Conservation (phyloP, 2,888 invertebrate species). For the Andrena hattorfiana region DNA sequence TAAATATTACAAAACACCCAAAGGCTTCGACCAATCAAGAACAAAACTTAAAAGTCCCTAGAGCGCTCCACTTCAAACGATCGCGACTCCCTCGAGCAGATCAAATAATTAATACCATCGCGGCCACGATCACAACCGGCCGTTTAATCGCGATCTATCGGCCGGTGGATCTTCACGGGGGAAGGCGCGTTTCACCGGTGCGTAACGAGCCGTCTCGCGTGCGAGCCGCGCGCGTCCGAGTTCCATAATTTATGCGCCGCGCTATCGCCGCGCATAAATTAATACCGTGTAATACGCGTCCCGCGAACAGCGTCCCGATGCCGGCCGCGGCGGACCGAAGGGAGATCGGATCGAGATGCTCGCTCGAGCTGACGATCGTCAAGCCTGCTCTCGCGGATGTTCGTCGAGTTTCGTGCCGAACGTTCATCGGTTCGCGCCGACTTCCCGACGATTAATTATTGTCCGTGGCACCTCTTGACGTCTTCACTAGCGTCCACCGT, state of each 20-base stretch:
- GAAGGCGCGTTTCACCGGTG: constrained; percentile 52
- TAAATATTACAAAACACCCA: too few species aligned
- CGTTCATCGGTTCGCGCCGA: constrained; percentile 53
- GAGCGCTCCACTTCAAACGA: background rate
- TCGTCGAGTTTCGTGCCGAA: constrained; percentile 59
- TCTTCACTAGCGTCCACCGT: constrained; percentile 22
- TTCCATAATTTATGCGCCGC: constrained; percentile 62
- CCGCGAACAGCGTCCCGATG: constrained; percentile 31
- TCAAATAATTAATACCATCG: constrained; percentile 50
- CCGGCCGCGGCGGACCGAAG: constrained; percentile 6
- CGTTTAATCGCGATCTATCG: constrained; percentile 52
- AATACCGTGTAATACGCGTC: constrained; percentile 56
- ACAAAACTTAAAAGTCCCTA: too few species aligned
- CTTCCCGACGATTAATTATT: constrained; percentile 65
- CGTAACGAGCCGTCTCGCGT: constrained; percentile 58
- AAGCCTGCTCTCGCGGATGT: constrained; percentile 35
- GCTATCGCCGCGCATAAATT: constrained; percentile 63
- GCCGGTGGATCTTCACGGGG: constrained; percentile 30
- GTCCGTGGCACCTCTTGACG: constrained; percentile 22
- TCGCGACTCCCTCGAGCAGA: background rate
- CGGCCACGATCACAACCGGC: constrained; percentile 40
- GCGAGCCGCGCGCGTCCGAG: constrained; percentile 39
- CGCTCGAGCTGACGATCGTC: constrained; percentile 47
- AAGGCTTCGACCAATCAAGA: too few species aligned
- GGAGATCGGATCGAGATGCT: constrained; percentile 60